Evolutionary conservation across 2,888 invertebrate species (phyloP), one percentile per base, ranked within the genome.

Genomic region (Agrilus cyanescens): DNA sequence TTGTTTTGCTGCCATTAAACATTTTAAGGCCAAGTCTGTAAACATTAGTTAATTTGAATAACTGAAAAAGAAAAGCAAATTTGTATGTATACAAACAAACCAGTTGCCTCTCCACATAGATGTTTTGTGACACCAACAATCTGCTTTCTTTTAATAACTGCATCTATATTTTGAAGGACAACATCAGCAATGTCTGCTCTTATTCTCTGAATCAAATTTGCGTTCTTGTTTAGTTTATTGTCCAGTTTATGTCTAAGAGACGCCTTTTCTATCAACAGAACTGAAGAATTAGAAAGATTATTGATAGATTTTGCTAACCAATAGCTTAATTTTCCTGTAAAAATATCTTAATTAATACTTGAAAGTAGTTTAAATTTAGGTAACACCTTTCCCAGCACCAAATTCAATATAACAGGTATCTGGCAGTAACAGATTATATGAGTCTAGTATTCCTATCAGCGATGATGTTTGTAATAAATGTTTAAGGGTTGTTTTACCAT

Each of bases 41-140:
- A 59, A 38, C 46, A 41, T 13, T 16, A 16, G 8, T 36, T 43
- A 43, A 31, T 20, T 14, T 13, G 12, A 31, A 10, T 42, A 16
- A 34, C 16, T 34, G 38, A 33, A 34, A 13, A 37, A 36, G 13
- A n/a, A 46, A 15, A n/a, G 34, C 14, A 39, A 32, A 35, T 39
- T 12, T 40, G 10, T 14, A 41, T 32, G 29, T 32, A 33, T 5
- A 8, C 33, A 14, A 33, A 16, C 41, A 46, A 58, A 85, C 85
- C 86, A 41, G 90, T 91, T 31, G 91, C 93, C 20, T 74, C 80
- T 0, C 93, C 93, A 65, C 93, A 93, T 32, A 93, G 73, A 65
- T 93, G 93, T 65, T 93, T 94, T 2, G 90, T 85, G 15, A 88
- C 67, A 0, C 81, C 89, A 20, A 90, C 81, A 35, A 85, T 72